Conservation (phyloP, 2,113 vertebrate species). For the Tachysurus fulvidraco region DNA sequence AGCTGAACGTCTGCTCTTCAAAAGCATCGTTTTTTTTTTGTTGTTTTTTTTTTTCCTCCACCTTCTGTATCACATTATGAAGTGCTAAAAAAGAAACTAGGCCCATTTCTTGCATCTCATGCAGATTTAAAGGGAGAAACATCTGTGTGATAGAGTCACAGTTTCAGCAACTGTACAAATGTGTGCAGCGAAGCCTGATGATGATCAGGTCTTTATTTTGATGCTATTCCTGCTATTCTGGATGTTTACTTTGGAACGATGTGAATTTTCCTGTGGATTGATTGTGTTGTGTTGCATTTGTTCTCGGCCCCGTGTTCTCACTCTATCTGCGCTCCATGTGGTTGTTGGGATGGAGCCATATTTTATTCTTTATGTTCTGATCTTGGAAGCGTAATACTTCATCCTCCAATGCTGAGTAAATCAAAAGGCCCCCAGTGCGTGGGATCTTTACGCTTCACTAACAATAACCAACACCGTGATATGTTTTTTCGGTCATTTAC, state of each 20-base stretch:
- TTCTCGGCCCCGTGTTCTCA: not conserved
- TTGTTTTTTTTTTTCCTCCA: not conserved
- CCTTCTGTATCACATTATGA: not conserved
- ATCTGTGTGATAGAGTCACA: not conserved
- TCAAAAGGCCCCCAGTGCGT: not conserved
- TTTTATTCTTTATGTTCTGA: not conserved
- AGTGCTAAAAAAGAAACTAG: not conserved
- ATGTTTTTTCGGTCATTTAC: not conserved
- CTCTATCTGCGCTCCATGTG: not conserved
- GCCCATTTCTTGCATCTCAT: not conserved
- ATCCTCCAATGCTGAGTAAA: not conserved
- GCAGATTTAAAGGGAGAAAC: not conserved
- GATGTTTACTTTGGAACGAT: not conserved
- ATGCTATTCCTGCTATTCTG: no score
- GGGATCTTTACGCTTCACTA: not conserved
- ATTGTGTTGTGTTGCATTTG: conserved; percentile 2
- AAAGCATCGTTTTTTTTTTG: no score
- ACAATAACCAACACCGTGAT: not conserved
- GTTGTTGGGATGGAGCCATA: not conserved
- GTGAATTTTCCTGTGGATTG: not conserved
- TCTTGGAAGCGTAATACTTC: not conserved
- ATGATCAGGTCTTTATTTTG: not conserved
- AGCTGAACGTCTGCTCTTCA: not conserved
- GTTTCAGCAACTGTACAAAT: not conserved
- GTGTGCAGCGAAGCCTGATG: not conserved